Evolutionary conservation across 1,140 invertebrate genomes (phyloP), one percentile per base, ranked within the genome.

Genomic region (Eriocheir sinensis): DNA sequence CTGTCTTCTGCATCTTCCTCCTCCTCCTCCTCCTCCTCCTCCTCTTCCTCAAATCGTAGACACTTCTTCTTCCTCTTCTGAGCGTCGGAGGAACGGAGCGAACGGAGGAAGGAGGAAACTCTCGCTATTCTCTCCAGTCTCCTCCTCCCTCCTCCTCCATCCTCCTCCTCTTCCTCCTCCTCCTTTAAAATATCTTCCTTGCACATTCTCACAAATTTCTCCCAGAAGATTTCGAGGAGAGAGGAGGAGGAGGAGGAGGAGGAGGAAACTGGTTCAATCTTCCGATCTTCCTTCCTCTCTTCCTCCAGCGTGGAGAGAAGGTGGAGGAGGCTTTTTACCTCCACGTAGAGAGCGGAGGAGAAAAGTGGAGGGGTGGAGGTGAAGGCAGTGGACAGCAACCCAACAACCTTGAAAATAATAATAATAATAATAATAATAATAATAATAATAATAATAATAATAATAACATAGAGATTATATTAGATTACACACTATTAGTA

Each of bases 361-460:
- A 40, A 34, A 8, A 95, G 48, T 21, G 86, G 83, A 36, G 90
- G 91, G 9, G 88, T 92, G 81, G 86, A 41, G 32, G 38, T 92
- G 36, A 93, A 92, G 44, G 94, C 88, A 6, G 60, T 34, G 40
- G 38, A 79, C 53, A 95, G 6, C 6, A 96, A 41, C 34, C 88
- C 95, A 86, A 96, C 96, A 91, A 93, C 72, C 96, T 96, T 91
- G 81, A 94, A 88, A 89, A 34, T 93, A 89, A 79, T 15, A 9
- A 30, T 21, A 30, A 53, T 9, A n/a, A 88, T 0, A 12, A 53
- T 15, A 53, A 34, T 36, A 96, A 79, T 21, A 53, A 80, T n/a
- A 93, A 90, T 27, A 92, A 93, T 32, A 30, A 79, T 79, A 36
- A 92, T 72, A 91, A 72, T 15, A 38, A 91, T 21, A 34, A 79